Conservation (phyloP, 2,888 invertebrate genomes). For the Crocallis elinguaria region DNA sequence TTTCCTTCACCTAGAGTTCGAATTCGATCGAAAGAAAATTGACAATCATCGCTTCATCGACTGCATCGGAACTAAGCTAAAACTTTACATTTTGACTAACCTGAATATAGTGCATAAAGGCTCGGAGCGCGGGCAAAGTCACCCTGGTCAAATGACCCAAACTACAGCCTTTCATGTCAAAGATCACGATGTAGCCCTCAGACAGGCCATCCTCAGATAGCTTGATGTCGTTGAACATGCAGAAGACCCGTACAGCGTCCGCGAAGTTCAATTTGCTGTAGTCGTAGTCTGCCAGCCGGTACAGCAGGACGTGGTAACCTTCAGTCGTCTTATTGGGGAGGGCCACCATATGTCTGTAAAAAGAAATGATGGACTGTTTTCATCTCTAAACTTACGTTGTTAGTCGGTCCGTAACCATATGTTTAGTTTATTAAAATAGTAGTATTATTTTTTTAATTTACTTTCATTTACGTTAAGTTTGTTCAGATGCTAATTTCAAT, state of each 20-base stretch:
- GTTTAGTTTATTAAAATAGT: no score
- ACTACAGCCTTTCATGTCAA: slow-evolving; percentile 88
- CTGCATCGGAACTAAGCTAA: no score
- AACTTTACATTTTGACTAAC: no score
- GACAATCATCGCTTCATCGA: no score
- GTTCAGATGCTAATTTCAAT: no score
- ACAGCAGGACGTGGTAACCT: slow-evolving; percentile 86
- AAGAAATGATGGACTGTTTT: background rate
- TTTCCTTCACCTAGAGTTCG: no score
- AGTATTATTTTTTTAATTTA: no score
- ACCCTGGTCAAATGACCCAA: slow-evolving; percentile 87
- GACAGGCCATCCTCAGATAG: slow-evolving; percentile 85
- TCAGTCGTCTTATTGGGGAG: slow-evolving; percentile 86
- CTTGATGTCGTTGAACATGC: slow-evolving; percentile 88
- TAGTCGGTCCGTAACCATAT: no score
- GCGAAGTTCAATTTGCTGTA: slow-evolving; percentile 87
- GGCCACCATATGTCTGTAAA: slow-evolving; percentile 85
- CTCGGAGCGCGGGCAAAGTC: slow-evolving; percentile 85
- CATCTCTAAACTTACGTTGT: no score
- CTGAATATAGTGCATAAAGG: slow-evolving; percentile 88
- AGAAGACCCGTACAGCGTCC: slow-evolving; percentile 86
- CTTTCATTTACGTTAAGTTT: no score
- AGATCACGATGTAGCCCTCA: slow-evolving; percentile 86
- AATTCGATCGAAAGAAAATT: no score
- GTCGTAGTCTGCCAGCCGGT: slow-evolving; percentile 85